phyloP scores from a whole-genome alignment of 2,797 vertebrate genomes.

The Gambusia yucatana region DNA sequence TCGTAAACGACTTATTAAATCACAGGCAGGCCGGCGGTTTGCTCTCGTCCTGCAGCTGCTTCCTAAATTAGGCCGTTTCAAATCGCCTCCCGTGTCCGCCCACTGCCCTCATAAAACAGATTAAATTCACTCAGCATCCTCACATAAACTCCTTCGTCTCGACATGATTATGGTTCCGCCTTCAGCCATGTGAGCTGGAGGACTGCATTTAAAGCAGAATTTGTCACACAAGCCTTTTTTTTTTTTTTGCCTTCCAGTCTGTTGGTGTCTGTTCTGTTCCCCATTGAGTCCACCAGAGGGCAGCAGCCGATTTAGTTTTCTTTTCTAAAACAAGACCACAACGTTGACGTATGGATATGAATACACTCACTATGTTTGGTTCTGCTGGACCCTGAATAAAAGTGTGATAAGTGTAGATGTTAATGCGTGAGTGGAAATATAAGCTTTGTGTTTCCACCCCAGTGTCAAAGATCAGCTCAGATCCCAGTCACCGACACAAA shows the following conservation, averaged over 20 bases:
- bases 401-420: background rate
- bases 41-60: slow-evolving; percentile 40
- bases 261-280: background rate
- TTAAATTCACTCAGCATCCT: slow-evolving; percentile 41
- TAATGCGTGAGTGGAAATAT: background rate
- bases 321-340: background rate
- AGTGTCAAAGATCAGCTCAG: background rate
- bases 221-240: slow-evolving; percentile 16
- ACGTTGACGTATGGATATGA: background rate
- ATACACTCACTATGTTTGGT: background rate
- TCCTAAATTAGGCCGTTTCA: slow-evolving; percentile 55
- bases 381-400: background rate
- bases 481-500: background rate
- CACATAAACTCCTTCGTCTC: slow-evolving; percentile 21
- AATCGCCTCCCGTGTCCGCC: slow-evolving; percentile 38
- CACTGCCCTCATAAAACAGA: slow-evolving; percentile 25
- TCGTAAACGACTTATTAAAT: slow-evolving; percentile 17
- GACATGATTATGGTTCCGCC: slow-evolving; percentile 36
- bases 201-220: slow-evolving; percentile 21
- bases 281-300: background rate
- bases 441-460: background rate
- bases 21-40: background rate
- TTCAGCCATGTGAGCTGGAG: slow-evolving; percentile 26
- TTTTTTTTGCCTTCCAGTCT: background rate
- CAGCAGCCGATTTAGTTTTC: background rate